Evolutionary conservation across 2,113 vertebrate species (phyloP), one percentile per base, ranked within the genome.

Genomic region (Neopipo cinnamomea): DNA sequence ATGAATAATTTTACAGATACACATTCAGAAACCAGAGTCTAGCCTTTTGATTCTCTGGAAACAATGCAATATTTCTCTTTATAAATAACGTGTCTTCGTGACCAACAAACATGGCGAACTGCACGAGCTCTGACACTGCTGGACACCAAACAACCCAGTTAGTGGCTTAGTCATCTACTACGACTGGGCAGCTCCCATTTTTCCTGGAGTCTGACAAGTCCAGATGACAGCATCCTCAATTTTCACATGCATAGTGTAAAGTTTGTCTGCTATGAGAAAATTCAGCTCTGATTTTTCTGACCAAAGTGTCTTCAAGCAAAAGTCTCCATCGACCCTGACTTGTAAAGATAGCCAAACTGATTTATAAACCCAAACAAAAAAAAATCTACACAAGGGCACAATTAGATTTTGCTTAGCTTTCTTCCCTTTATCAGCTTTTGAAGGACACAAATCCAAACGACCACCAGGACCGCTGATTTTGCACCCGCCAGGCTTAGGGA

Each of bases 311-410:
- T 76, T 89, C 42, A 58, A 53, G 71, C 25, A 92, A 92, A 86
- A 94, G 70, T 66, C 37, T 90, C 83, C 33, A 89, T n/a, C 10
- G 3, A 71, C n/a, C 31, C 37, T 71, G 24, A 90, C 85, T 79
- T 95, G 66, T 77, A 81, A 27, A 68, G 92, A 80, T 20, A n/a
- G 58, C 62, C 73, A 75, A 92, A 95, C n/a, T 46, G 73, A 91
- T 76, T 61, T 85, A 50, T 55, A 92, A 67, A 58, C 12, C 16
- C 35, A 11, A 92, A 59, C 28, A 44, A 62, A 55, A 68, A 65
- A 65, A 80, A 41, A 50, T 49, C 67, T 35, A 93, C 47, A 66
- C 75, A 58, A 30, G 61, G 30, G 58, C 35, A 72, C 42, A 39
- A 6, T 25, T n/a, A 44, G 33, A n/a, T 85, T 68, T 90, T 41